A percentile compares a stretch with the other conserved stretches of the same genome.
phyloP scores from a whole-genome alignment of 2,113 vertebrate genomes.

The Cyanoramphus novaezelandiae region DNA sequence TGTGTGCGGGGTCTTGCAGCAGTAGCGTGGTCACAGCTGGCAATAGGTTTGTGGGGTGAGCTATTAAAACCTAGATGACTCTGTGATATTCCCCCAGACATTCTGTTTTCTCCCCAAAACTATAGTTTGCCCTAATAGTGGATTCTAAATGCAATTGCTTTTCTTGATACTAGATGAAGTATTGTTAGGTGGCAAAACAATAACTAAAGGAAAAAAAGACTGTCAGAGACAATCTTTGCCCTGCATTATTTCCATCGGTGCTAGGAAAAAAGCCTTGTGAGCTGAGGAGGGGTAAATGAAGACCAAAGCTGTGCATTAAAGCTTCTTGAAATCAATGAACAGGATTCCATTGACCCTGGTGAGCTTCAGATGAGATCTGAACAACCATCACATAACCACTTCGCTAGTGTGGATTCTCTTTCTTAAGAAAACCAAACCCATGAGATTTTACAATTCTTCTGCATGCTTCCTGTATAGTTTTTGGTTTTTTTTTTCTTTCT shows the following conservation, averaged over 20 bases:
- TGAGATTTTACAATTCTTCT: neutral
- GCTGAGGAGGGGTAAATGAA: neutral
- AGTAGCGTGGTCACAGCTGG: neutral
- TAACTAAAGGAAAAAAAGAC: conserved; percentile 52
- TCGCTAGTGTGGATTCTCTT: neutral
- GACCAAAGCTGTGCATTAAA: conserved; percentile 32
- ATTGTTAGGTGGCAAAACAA: conserved; percentile 45
- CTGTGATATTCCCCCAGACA: neutral
- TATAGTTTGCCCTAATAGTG: neutral
- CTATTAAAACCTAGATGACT: conserved; percentile 8
- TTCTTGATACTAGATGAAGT: neutral
- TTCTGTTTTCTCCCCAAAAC: neutral
- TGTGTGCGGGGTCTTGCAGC: neutral
- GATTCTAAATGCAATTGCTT: conserved; percentile 25
- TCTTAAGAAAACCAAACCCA: neutral
- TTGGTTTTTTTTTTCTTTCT: neutral
- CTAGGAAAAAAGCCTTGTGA: neutral
- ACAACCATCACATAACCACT: neutral
- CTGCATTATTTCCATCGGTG: conserved; percentile 49
- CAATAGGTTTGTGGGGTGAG: neutral
- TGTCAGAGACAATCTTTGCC: conserved; percentile 29
- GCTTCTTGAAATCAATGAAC: conserved; percentile 3
- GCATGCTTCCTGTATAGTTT: neutral
- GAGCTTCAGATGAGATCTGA: neutral
- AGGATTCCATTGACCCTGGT: neutral